Conservation (phyloP, 2,113 vertebrate species). For the Rhipidura dahli region DNA sequence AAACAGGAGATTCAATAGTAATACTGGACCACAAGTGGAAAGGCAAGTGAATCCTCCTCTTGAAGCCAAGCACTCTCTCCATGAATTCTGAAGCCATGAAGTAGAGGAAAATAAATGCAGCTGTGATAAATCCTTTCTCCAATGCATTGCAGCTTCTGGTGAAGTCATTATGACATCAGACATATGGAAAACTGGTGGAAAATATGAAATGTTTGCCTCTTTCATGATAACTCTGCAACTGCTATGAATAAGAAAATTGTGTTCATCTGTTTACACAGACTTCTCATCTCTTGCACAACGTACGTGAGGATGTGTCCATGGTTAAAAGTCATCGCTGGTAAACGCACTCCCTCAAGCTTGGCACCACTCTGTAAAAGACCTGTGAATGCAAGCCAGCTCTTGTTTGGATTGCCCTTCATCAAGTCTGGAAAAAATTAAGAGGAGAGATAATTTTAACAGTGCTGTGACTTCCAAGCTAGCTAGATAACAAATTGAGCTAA, state of each 20-base stretch:
- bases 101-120: slow-evolving; percentile 54
- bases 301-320: slow-evolving; percentile 10
- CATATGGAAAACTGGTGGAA: slow-evolving; percentile 39
- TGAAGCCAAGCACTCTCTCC: not conserved
- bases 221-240: slow-evolving; percentile 4
- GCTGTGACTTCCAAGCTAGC: slow-evolving; percentile 26
- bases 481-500: slow-evolving; percentile 36
- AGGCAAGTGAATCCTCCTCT: slow-evolving; percentile 45
- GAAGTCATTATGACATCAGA: slow-evolving; percentile 38
- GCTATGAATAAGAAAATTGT: slow-evolving; percentile 28
- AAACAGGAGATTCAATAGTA: slow-evolving; percentile 59
- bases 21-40: slow-evolving; percentile 55
- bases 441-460: slow-evolving; percentile 24
- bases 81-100: slow-evolving; percentile 26
- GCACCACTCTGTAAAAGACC: slow-evolving; percentile 2
- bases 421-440: slow-evolving; percentile 32
- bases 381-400: slow-evolving; percentile 34
- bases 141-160: slow-evolving; percentile 28
- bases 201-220: slow-evolving; percentile 20
- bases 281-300: slow-evolving; percentile 32
- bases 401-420: slow-evolving; percentile 14
- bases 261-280: slow-evolving; percentile 40
- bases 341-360: slow-evolving; percentile 2
- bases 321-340: slow-evolving; percentile 23
- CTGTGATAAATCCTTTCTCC: slow-evolving; percentile 35